phyloP scores from a whole-genome alignment of 2,113 vertebrate genomes.

The Saccopteryx leptura region DNA sequence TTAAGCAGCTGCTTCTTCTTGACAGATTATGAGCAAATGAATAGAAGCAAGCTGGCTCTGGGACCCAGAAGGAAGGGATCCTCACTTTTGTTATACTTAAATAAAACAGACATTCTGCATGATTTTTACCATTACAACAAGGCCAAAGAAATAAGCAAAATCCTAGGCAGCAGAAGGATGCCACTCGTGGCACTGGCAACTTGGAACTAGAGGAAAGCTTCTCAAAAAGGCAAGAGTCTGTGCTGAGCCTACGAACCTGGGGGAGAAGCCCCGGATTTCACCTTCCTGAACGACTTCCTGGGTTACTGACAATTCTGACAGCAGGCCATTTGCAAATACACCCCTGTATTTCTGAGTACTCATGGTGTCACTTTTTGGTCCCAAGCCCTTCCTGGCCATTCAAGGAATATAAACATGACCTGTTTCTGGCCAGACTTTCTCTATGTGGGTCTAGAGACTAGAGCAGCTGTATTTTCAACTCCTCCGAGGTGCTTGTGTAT shows the following conservation, averaged over 20 bases:
- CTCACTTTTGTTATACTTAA: neutral
- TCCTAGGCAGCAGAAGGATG: neutral
- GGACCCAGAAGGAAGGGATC: neutral
- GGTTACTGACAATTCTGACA: neutral
- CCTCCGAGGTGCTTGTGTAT: neutral
- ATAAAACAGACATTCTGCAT: neutral
- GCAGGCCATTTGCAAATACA: neutral
- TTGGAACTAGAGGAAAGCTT: neutral
- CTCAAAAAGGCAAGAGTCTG: neutral
- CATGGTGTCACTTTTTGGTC: neutral
- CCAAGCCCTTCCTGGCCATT: neutral
- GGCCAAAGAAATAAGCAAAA: neutral
- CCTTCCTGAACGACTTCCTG: neutral
- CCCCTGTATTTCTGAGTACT: neutral
- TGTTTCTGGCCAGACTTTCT: neutral
- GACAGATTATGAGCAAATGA: neutral
- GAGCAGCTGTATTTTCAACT: neutral
- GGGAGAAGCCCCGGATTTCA: neutral
- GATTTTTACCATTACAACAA: neutral
- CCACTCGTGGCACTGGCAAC: neutral
- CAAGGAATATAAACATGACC: neutral
- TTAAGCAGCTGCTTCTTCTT: neutral
- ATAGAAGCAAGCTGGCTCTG: neutral
- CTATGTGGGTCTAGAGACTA: neutral
- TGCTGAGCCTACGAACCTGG: neutral